Base-by-base conservation (phyloP, 2,888 invertebrate genomes). In the Cephus runcator region DNA sequence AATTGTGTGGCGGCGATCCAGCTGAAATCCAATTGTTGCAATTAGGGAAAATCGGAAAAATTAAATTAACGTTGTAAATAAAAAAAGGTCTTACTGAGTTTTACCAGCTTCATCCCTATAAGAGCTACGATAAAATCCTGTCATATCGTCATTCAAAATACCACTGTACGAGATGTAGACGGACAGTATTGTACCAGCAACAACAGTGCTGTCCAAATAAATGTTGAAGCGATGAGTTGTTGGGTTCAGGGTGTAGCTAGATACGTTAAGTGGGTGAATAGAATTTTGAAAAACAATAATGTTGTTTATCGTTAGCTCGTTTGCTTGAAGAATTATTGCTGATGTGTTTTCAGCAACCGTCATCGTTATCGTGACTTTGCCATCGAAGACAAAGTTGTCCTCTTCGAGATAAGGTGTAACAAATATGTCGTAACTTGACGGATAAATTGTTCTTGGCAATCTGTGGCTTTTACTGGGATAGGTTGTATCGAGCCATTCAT, bases 1-100 rank as follows among this genome's bases (percentile, higher is more conserved):
- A 96, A 92, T 85, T 96, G 94, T 0, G 96, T 95, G 0, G 94
- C 95, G n/a, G 94, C 94, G 82, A 95, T 94, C 89, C 93, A 93
- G 84, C 94, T 93, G 81, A 33, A 92, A 90, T 84, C 85, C 75
- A 33, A 33, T 31, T 15, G 6, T 56, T 23, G 23, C 23, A 23
- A 6, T 40, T 15, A 40, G 12, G 4, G 0, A 0, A 6, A 56
- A 12, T 80, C 40, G 30, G 76, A 73, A 40, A 35, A 56, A 15
- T 23, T 23, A 15, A 56, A 23, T 56, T 56, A 6, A 56, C 56
- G 23, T 9, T 23, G 9, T 23, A 6, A 23, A 56, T 34, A 33
- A 33, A 68, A 31, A 34, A 69, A 75, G 69, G 81, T 92, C 92
- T 92, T 91, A 94, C 94, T 93, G 93, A 79, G 90, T 93, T 69